phyloP scores from a whole-genome alignment of 2,113 vertebrate species.

The Andinoacara biseriatus region DNA sequence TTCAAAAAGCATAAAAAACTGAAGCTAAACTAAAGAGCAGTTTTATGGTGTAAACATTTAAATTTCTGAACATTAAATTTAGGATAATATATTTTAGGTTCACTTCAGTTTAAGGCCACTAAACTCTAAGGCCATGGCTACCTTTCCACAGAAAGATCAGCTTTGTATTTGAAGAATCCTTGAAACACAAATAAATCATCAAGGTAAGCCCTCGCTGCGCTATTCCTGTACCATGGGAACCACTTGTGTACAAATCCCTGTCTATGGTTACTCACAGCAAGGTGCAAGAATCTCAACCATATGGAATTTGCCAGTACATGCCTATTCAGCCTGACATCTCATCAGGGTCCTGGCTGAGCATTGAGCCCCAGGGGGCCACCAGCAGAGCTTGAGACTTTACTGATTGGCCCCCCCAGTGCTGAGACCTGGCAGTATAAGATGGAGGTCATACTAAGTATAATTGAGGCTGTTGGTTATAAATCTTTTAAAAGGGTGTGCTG shows the following conservation, averaged over 20 bases:
- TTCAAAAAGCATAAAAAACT: neutral
- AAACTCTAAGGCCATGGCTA: neutral
- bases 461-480: constrained; percentile 66
- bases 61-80: neutral
- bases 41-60: neutral
- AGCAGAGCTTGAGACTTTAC: constrained; percentile 56
- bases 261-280: constrained; percentile 21
- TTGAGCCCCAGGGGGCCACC: constrained; percentile 43
- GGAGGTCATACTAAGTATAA: constrained; percentile 63
- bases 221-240: neutral
- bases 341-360: constrained; percentile 54
- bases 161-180: neutral
- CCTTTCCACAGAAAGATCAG: neutral
- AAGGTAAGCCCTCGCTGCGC: neutral
- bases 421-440: neutral
- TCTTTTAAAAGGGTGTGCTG: constrained; percentile 47
- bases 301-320: constrained; percentile 44
- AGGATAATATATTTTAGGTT: neutral
- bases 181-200: neutral
- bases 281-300: constrained; percentile 30
- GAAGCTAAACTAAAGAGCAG: neutral
- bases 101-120: too few relatives aligned
- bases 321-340: constrained; percentile 64
- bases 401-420: constrained; percentile 61
- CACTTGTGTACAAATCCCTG: constrained; percentile 8